Evolutionary conservation across 2,797 vertebrate species (phyloP), one percentile per base, ranked within the genome.

Genomic region (Rhinella marina): DNA sequence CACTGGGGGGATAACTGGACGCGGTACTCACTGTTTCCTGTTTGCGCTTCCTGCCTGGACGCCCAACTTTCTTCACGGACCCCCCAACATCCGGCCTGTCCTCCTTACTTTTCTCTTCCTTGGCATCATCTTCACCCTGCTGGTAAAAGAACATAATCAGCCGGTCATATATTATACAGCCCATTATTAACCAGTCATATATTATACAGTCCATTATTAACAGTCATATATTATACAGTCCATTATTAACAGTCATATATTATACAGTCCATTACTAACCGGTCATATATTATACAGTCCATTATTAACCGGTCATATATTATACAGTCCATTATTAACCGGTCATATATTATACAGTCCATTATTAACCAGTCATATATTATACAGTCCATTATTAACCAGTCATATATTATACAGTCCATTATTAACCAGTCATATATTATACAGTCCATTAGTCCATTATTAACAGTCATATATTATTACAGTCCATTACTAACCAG

Each of bases 1-100:
- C 54, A 19, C 14, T 5, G 59, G 16, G 2, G 7, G 23, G 25
- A 27, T 12, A 17, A 17, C 1, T 1, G 27, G 16, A 32, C 1
- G 11, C 75, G 14, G 5, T 41, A 96, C 96, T 96, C 90, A 96
- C 96, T 23, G 91, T 85, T 79, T 93, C 91, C 62, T 92, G 94
- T 90, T 96, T 96, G 91, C 94, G 95, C 90, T 96, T 96, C 64
- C 94, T 93, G 88, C 93, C 94, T 14, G 93, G 94, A 88, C 95
- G 94, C 91, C 92, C 94, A 78, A 86, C 91, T 92, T 95, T 95
- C 86, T 90, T 94, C 66, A 92, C 90, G 87, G 93, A 90, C 87
- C 90, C 91, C 70, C 91, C 93, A 91, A 93, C 92, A 73, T 93
- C 88, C 14, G 91, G 90, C 91, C 91, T 95, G 90, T 96, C 93